Conservation (phyloP, 1,140 invertebrate genomes). For the Saccostrea cuccullata region DNA sequence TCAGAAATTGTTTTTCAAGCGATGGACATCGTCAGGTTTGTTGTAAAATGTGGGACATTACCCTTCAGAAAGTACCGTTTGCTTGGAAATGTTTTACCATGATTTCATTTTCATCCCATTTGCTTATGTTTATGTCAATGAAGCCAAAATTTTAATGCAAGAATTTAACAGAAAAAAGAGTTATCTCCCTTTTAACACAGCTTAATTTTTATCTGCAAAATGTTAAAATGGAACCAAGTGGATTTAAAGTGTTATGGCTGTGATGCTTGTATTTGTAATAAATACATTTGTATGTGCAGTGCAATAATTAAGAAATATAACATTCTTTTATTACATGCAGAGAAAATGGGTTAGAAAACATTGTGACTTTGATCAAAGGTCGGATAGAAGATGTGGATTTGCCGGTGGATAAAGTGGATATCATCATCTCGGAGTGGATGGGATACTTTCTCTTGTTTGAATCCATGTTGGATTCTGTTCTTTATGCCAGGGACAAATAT, state of each 20-base stretch:
- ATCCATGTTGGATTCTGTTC: slow-evolving; percentile 78
- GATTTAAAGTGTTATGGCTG: too few relatives aligned
- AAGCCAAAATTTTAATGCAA: too few relatives aligned
- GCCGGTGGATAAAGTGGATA: slow-evolving; percentile 76
- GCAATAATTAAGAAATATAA: neutral
- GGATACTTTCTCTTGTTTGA: slow-evolving; percentile 79
- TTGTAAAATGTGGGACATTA: neutral
- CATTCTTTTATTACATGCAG: slow-evolving; percentile 60
- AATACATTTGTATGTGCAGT: neutral
- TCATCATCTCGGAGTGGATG: slow-evolving; percentile 80
- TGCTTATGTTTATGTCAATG: too few relatives aligned
- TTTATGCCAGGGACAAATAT: slow-evolving; percentile 76
- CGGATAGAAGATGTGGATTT: slow-evolving; percentile 77
- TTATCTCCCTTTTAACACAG: too few relatives aligned
- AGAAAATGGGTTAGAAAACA: slow-evolving; percentile 76
- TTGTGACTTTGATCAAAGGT: slow-evolving; percentile 77
- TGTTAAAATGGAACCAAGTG: too few relatives aligned
- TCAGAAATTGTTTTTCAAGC: slow-evolving; percentile 93
- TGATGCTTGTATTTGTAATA: neutral
- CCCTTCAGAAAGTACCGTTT: too few relatives aligned
- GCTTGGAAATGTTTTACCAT: too few relatives aligned
- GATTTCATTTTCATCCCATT: too few relatives aligned
- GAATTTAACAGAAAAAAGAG: too few relatives aligned
- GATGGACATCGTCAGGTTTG: slow-evolving; percentile 87
- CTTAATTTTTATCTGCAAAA: too few relatives aligned